Evolutionary conservation across 2,888 invertebrate genomes (phyloP).

Genomic region (Acrocyrtus sp.): DNA sequence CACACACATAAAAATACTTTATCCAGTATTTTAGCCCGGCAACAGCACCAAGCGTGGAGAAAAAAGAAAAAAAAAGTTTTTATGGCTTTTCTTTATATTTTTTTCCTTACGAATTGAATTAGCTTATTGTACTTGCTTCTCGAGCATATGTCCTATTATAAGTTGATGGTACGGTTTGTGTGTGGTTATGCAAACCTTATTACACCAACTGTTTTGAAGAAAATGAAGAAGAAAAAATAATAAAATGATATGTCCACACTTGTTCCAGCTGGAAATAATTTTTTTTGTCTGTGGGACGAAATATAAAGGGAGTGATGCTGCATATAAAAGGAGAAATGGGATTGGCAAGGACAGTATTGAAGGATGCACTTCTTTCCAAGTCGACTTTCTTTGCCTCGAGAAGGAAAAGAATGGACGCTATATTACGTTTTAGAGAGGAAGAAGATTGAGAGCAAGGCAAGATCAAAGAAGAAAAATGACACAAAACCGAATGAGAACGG

Average conservation of each 20-base stretch:
- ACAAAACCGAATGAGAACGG: too few species aligned
- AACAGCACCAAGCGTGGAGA: background rate
- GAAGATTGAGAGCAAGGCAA: too few species aligned
- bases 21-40: background rate
- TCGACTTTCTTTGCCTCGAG: background rate
- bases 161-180: background rate
- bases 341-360: background rate
- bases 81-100: slow-evolving; percentile 7
- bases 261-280: background rate
- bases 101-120: slow-evolving; percentile 19
- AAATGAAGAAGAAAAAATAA: background rate
- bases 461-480: background rate
- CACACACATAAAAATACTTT: slow-evolving; percentile 1
- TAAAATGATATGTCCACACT: background rate
- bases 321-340: background rate
- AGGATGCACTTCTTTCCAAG: background rate
- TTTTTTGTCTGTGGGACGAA: too few species aligned
- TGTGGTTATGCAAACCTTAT: background rate
- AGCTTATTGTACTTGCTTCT: slow-evolving; percentile 14
- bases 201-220: background rate
- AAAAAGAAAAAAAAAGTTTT: background rate
- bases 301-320: background rate
- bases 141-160: background rate
- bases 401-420: background rate
- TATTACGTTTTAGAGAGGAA: background rate